Conservation (phyloP, 1,140 invertebrate species). For the Aphelenchoides besseyi region DNA sequence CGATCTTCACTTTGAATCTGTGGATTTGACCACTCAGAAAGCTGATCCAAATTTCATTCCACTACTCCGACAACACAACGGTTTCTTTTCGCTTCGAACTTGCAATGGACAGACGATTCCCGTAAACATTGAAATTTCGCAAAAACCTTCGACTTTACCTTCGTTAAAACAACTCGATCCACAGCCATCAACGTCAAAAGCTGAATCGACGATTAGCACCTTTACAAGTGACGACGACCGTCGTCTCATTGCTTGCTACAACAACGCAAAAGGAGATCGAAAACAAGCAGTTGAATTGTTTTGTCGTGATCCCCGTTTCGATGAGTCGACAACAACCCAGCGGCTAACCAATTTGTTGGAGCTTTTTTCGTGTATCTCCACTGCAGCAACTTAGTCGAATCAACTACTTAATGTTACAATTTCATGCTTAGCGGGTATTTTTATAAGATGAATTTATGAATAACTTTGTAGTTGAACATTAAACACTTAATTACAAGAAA, state of each 20-base stretch:
- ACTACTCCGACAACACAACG: background rate
- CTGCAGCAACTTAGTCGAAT: too few relatives aligned
- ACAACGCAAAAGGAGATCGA: background rate
- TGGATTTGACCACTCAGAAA: background rate
- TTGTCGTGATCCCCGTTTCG: background rate
- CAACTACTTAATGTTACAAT: too few relatives aligned
- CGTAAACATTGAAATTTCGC: background rate
- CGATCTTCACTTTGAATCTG: background rate
- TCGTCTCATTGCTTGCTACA: background rate
- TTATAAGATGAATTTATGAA: too few relatives aligned
- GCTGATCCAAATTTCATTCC: constrained; percentile 4
- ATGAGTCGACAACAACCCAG: background rate
- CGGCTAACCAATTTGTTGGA: background rate
- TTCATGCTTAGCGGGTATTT: too few relatives aligned
- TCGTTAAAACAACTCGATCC: background rate
- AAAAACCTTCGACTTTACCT: background rate
- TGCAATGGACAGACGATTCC: background rate
- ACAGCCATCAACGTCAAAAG: background rate
- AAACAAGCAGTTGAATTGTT: constrained; percentile 6
- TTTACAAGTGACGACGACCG: constrained; percentile 16
- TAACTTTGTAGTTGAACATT: too few relatives aligned
- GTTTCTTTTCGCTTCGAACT: background rate
- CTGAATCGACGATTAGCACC: background rate
- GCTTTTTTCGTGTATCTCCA: background rate
- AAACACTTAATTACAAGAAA: too few relatives aligned